Percentiles rank a stretch among this genome's conserved stretches.
Evolutionary conservation across 2,113 vertebrate genomes (phyloP).

Genomic region (Athene noctua): DNA sequence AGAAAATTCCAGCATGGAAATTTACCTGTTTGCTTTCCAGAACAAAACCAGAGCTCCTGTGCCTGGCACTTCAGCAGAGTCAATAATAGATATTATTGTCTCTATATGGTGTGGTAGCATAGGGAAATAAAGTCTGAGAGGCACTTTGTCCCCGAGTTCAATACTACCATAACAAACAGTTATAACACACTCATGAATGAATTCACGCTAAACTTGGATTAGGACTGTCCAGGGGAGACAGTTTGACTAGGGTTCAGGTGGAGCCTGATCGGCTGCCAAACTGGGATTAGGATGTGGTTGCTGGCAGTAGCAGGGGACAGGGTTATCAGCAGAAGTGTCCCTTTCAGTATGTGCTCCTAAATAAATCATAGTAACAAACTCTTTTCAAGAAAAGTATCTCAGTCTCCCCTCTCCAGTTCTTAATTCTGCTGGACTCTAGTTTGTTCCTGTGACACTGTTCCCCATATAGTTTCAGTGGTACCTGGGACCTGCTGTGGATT

Average conservation of each 20-base stretch:
- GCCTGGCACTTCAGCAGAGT: neutral
- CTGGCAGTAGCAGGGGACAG: neutral
- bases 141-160: neutral
- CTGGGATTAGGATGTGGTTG: neutral
- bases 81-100: neutral
- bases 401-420: neutral
- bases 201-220: neutral
- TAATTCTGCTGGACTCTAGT: neutral
- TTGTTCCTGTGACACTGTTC: neutral
- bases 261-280: neutral
- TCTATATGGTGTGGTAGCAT: fast-evolving
- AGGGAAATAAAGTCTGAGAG: neutral
- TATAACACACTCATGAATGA: neutral
- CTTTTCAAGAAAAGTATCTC: neutral
- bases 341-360: neutral
- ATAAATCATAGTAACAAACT: neutral
- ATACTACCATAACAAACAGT: neutral
- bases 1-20: neutral
- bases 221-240: neutral
- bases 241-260: neutral
- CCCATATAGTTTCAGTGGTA: neutral
- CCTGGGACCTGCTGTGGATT: neutral
- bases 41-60: neutral
- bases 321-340: neutral
- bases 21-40: neutral